Percentiles rank a stretch among this genome's conserved stretches.
Conservation (phyloP, 2,797 vertebrate genomes). For the Halcyon badia region DNA sequence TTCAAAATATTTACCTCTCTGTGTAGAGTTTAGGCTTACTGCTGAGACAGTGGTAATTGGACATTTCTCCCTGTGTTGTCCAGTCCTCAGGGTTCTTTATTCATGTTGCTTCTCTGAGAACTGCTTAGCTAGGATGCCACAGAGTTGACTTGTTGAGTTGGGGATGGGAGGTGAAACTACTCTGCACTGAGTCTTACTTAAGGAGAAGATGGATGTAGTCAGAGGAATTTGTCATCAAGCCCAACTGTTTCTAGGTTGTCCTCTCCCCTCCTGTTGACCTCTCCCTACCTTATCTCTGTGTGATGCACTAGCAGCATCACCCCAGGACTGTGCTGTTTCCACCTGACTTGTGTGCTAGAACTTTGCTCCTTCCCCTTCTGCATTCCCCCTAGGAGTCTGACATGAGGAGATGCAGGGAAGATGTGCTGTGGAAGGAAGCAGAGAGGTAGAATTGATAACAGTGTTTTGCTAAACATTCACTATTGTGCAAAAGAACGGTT, state of each 20-base stretch:
- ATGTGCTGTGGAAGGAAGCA: neutral
- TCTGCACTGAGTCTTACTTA: neutral
- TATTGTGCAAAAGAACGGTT: neutral
- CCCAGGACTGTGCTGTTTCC: neutral
- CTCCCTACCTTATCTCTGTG: neutral
- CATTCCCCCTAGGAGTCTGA: neutral
- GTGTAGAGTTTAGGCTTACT: neutral
- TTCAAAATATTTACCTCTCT: neutral
- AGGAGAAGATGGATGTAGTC: neutral
- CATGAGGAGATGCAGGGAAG: neutral
- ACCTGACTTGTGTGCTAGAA: neutral
- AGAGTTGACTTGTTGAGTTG: neutral
- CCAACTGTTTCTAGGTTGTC: neutral
- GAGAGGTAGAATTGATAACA: neutral
- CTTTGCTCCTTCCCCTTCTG: neutral
- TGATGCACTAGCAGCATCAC: neutral
- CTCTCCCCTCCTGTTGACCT: neutral
- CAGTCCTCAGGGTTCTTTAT: neutral
- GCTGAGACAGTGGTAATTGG: neutral
- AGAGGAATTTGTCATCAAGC: neutral
- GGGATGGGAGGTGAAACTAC: neutral
- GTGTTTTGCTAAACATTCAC: neutral
- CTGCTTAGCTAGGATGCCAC: neutral
- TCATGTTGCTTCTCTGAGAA: neutral
- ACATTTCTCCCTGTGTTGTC: neutral